A percentile compares a stretch with the other conserved stretches of the same genome.
phyloP scores from a whole-genome alignment of 2,888 invertebrate genomes.

The Helobdella robusta region DNA sequence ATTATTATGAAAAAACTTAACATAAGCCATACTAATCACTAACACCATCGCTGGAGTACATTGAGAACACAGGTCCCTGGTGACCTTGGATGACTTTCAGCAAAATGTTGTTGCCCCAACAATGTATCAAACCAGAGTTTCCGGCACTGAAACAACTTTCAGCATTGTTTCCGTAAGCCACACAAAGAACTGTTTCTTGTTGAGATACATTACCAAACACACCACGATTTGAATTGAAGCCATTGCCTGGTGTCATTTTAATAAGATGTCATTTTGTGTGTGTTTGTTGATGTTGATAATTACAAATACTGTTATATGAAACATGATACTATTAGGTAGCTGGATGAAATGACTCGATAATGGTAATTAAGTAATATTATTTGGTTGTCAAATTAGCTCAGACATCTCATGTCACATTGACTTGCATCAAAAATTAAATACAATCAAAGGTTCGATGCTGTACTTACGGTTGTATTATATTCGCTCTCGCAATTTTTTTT shows the following conservation, averaged over 20 bases:
- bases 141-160: slow-evolving; percentile 48
- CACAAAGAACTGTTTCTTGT: slow-evolving; percentile 49
- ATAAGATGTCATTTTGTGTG: no score
- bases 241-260: no score
- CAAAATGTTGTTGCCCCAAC: slow-evolving; percentile 46
- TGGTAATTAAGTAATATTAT: no score
- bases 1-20: neutral
- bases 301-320: neutral
- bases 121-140: slow-evolving; percentile 48
- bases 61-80: slow-evolving; percentile 50
- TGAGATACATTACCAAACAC: slow-evolving; percentile 48
- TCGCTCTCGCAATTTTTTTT: no score
- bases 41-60: slow-evolving; percentile 49
- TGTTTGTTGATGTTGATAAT: neutral
- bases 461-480: no score
- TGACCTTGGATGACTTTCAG: slow-evolving; percentile 48
- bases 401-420: no score
- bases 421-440: no score
- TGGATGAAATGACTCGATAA: no score
- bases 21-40: slow-evolving; percentile 1
- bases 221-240: slow-evolving; percentile 49
- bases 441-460: no score
- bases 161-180: slow-evolving; percentile 45
- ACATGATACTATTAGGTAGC: neutral
- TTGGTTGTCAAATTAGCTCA: no score